Percentiles rank a stretch among this genome's conserved stretches.
Evolutionary conservation across 2,797 vertebrate genomes (phyloP).

Genomic region (Varecia variegata): DNA sequence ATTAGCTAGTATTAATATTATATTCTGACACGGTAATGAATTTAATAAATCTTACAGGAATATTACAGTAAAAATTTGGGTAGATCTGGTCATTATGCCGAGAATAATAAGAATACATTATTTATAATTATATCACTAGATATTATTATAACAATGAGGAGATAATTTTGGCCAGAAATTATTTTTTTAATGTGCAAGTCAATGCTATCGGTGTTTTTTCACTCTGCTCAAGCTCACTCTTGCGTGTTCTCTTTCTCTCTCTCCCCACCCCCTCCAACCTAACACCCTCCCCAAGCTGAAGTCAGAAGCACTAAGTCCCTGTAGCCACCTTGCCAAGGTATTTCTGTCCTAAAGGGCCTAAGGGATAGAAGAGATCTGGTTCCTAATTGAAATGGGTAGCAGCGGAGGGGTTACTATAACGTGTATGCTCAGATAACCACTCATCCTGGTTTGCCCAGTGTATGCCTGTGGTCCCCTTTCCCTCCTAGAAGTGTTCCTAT

Average conservation of each 20-base stretch:
- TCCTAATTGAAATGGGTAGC: not conserved
- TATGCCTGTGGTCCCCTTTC: not conserved
- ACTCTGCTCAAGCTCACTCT: not conserved
- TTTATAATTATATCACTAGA: not conserved
- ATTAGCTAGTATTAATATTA: not conserved
- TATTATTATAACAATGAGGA: not conserved
- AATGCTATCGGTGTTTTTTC: not conserved
- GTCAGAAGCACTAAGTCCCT: not conserved
- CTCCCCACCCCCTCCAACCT: not conserved
- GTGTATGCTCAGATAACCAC: not conserved
- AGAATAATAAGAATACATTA: not conserved
- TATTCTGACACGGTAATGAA: not conserved
- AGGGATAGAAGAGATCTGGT: not conserved
- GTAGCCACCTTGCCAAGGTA: not conserved
- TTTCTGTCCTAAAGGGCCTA: not conserved
- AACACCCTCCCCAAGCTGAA: not conserved
- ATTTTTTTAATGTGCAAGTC: not conserved
- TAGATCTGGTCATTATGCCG: not conserved
- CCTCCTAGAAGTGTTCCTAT: not conserved
- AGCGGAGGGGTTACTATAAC: not conserved
- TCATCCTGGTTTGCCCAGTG: not conserved
- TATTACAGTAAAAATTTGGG: not conserved
- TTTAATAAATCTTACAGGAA: slow-evolving; percentile 14
- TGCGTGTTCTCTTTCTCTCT: not conserved
- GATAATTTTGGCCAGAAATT: not conserved